Base-by-base conservation (phyloP, 2,113 vertebrate species). In the Tupaia chinensis region DNA sequence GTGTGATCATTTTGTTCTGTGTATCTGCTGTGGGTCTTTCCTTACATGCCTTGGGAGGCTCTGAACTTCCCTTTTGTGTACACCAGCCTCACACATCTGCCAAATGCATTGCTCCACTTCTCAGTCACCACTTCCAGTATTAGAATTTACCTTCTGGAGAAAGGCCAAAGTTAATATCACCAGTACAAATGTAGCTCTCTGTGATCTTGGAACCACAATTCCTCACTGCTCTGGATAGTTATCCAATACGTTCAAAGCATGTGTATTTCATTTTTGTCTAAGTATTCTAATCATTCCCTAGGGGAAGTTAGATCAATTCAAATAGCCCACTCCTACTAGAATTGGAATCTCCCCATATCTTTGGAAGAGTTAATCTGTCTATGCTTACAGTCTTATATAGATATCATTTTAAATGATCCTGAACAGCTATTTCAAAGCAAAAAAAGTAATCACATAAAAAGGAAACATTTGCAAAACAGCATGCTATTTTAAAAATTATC, bases 221-320 rank as follows among this genome's bases (percentile, higher is more conserved):
- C 17, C 27, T 89, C 13, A 53, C 5, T 72, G 10, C 5, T 82
- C 17, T 74, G 12, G 15, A n/a, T 6, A 84, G 16, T 9, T 69
- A 29, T 87, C 13, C 13, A 84, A 0, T 56, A 7, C 29, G 72
- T 93, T 89, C 77, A 96, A 82, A 34, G 44, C 2, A 0, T 61
- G 5, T n/a, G 7, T 72, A 6, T 14, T 97, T 86, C 15, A 61
- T 93, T 96, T 94, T 73, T 54, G 10, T 78, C 5, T 85, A 54
- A 68, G 44, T 79, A 77, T 56, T 79, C 14, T 70, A 23, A 8
- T 80, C 72, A 1, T 15, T 92, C 16, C 92, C 1, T 70, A 29
- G 54, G 65, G 9, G 16, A 66, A 68, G 27, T 70, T 54, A 70
- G 58, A 5, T 73, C 54, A 81, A 61, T 29, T 5, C 15, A 83